Percentiles rank a stretch among this genome's conserved stretches.
These are phyloP conservation scores for Bombylius major DNA, from an alignment of 2,888 invertebrate species.

Conservation along the genomic window DNA sequence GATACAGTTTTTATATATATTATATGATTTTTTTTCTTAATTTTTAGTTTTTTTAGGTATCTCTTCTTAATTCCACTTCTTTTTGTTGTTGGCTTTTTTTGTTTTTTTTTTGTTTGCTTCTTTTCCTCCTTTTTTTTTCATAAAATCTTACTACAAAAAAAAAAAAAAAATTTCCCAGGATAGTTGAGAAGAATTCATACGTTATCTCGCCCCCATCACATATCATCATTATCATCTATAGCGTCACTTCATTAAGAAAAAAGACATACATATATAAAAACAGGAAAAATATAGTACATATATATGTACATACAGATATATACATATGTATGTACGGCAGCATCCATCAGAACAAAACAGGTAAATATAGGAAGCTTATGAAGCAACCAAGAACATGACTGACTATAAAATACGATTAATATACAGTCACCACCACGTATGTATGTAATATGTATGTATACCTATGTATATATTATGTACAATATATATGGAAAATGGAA, in stretches of 20 bases:
- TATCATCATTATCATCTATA: neutral
- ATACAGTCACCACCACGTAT: no score
- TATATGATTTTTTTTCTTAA: neutral
- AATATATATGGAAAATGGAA: neutral
- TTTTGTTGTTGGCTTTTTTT: neutral
- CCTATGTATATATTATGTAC: neutral
- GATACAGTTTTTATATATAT: no score
- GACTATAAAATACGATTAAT: no score
- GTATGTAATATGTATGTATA: no score
- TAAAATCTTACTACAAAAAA: no score
- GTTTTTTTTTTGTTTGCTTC: neutral
- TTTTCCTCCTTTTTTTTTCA: neutral
- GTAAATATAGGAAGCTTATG: neutral
- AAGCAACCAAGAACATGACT: neutral
- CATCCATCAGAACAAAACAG: neutral
- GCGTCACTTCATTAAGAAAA: neutral
- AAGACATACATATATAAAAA: neutral
- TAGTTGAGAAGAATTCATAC: neutral
- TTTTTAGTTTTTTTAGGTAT: no score
- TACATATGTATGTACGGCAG: neutral
- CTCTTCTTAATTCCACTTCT: neutral
- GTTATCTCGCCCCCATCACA: neutral
- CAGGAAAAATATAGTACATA: neutral
- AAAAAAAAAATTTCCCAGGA: neutral
- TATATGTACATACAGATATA: neutral